phyloP scores from a whole-genome alignment of 2,113 vertebrate genomes.

The Pogonocichla stellata region DNA sequence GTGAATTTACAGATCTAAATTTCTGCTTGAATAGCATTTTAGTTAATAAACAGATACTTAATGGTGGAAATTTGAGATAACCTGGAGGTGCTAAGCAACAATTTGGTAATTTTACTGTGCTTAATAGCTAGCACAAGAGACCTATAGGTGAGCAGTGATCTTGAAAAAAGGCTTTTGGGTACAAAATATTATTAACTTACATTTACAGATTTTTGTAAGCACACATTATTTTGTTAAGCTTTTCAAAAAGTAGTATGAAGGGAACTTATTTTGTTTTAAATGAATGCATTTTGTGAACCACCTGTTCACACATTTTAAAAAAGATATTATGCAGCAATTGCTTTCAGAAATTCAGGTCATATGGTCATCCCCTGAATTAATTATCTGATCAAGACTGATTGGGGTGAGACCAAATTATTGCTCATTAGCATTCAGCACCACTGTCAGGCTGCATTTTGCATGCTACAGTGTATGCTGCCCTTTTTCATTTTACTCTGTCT shows the following conservation, averaged over 20 bases:
- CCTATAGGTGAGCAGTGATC: background rate
- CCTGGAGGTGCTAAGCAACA: background rate
- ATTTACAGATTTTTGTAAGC: slow-evolving; percentile 9
- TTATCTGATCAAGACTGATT: slow-evolving; percentile 56
- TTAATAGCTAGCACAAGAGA: background rate
- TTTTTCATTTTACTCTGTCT: slow-evolving; percentile 40
- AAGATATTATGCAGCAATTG: slow-evolving; percentile 23
- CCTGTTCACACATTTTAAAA: slow-evolving; percentile 35
- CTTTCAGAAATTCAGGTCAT: slow-evolving; percentile 23
- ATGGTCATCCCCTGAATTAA: slow-evolving; percentile 21
- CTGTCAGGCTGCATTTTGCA: slow-evolving; percentile 2
- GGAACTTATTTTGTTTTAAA: slow-evolving; percentile 33
- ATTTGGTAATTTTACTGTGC: background rate
- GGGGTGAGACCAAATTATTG: slow-evolving; percentile 42
- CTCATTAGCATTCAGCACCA: background rate
- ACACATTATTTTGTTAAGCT: background rate
- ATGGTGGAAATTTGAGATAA: background rate
- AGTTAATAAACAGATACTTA: background rate
- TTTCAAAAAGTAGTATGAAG: slow-evolving; percentile 22
- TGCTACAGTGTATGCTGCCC: slow-evolving; percentile 13
- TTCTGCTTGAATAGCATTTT: background rate
- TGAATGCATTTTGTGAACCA: slow-evolving; percentile 24
- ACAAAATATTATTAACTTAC: slow-evolving; percentile 15
- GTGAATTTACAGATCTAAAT: background rate
- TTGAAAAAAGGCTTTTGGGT: background rate